phyloP scores from a whole-genome alignment of 1,140 invertebrate species.

The Adelges cooleyi region DNA sequence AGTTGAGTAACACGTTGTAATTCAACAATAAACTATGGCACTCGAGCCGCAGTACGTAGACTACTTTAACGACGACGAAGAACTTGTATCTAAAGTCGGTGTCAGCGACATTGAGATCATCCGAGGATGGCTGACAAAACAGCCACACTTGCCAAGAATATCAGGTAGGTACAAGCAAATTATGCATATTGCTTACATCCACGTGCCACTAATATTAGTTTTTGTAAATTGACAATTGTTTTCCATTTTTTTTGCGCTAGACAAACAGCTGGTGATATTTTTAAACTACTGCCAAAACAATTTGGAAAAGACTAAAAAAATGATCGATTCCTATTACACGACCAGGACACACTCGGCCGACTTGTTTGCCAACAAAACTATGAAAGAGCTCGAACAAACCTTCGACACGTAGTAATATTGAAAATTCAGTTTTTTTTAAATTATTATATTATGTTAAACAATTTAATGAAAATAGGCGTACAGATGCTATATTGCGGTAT shows the following conservation, averaged over 20 bases:
- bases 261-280: slow-evolving; percentile 25
- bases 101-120: background rate
- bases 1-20: background rate
- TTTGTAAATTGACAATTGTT: no score
- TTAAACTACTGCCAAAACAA: slow-evolving; percentile 20
- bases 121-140: background rate
- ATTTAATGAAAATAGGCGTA: background rate
- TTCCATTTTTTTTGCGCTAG: background rate
- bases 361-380: slow-evolving; percentile 13
- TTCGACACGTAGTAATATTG: slow-evolving; percentile 24
- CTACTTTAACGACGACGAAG: background rate
- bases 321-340: slow-evolving; percentile 12
- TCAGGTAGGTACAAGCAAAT: background rate
- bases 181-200: no score
- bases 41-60: background rate
- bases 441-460: background rate
- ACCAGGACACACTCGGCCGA: slow-evolving; percentile 24
- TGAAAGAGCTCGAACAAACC: slow-evolving; percentile 23
- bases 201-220: no score
- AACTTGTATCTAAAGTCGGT: background rate
- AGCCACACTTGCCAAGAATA: slow-evolving; percentile 7
- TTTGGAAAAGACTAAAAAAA: slow-evolving; percentile 25
- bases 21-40: no score
- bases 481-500: background rate
- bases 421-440: background rate